Evolutionary conservation across 2,797 vertebrate genomes (phyloP), one percentile per base, ranked within the genome.

Genomic region (Aeoliscus strigatus): DNA sequence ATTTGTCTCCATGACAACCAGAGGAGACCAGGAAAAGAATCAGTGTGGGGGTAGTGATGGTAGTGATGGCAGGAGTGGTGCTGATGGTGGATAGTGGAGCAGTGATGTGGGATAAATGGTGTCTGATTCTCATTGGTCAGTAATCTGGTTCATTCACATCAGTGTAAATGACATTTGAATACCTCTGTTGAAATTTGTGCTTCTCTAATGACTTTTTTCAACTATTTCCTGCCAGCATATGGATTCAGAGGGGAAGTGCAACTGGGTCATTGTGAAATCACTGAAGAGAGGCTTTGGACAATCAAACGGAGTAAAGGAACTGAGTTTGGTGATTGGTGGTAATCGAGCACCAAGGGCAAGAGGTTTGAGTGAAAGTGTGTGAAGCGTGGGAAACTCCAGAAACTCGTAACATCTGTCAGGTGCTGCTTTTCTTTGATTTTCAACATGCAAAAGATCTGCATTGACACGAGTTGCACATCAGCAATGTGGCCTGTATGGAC

Each of bases 1-100:
- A 33, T 67, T 14, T 46, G 73, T 82, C 66, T 68, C 79, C 75
- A 70, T 80, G 72, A 42, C 66, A 63, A 82, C 79, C 60, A 40
- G 39, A 17, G 28, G 49, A 59, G 70, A 51, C 23, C 28, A 59
- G 51, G 59, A 71, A 56, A 52, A 60, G 51, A 55, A 56, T 39
- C 2, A 11, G 9, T 59, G 72, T 53, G 80, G 54, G 58, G 67
- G 75, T 8, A 50, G 56, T 29, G 60, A 48, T 52, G 50, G 37
- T 46, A 34, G 41, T 50, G 39, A 27, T 43, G 47, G 28, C 45
- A 36, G 56, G 44, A 27, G 35, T 51, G 55, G 64, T 53, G 40
- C 39, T 43, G 48, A 38, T 42, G 49, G 51, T 62, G 60, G 70
- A 59, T 3, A 44, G 59, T 23, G 35, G 42, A 54, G 70, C 57